A percentile compares a stretch with the other conserved stretches of the same genome.
Evolutionary conservation across 1,140 invertebrate species (phyloP).

Genomic region (Drosophila subobscura): DNA sequence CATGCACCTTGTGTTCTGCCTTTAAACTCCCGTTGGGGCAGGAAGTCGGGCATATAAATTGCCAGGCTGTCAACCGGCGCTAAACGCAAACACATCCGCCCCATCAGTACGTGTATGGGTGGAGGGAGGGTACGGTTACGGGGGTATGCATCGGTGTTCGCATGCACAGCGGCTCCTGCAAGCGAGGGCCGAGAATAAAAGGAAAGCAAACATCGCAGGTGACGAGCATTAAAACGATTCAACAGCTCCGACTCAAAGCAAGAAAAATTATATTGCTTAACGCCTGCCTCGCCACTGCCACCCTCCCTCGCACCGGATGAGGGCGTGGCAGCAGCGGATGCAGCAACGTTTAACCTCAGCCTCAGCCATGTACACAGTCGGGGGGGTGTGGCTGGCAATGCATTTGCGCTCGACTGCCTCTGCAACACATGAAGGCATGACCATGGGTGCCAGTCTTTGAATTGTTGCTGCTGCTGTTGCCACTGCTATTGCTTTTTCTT

Average conservation of each 20-base stretch:
- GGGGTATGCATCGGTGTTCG: conserved; percentile 43
- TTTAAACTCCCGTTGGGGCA: conserved; percentile 48
- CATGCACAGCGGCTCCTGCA: conserved; percentile 16
- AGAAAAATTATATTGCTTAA: conserved; percentile 73
- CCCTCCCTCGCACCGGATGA: conserved; percentile 29
- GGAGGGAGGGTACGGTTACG: conserved; percentile 25
- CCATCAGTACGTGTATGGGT: conserved; percentile 11
- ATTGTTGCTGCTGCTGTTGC: conserved; percentile 26
- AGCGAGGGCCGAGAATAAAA: conserved; percentile 19
- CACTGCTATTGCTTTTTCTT: conserved; percentile 5
- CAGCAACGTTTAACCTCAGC: conserved; percentile 62
- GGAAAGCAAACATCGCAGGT: conserved; percentile 63
- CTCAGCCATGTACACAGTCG: conserved; percentile 31
- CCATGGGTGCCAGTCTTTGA: conserved; percentile 36
- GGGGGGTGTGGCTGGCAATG: conserved; percentile 1
- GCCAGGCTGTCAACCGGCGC: conserved; percentile 68
- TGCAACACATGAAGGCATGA: conserved; percentile 58
- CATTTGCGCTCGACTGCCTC: conserved; percentile 60
- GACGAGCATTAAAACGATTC: conserved; percentile 81
- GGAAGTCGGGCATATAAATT: conserved; percentile 70
- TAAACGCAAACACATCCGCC: conserved; percentile 73
- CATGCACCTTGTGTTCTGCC: conserved; percentile 35
- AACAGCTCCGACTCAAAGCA: conserved; percentile 74
- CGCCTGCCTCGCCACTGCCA: conserved; percentile 35
- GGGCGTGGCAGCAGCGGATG: conserved; percentile 57